phyloP scores from a whole-genome alignment of 2,888 invertebrate species.

The Aphidoletes aphidimyza region DNA sequence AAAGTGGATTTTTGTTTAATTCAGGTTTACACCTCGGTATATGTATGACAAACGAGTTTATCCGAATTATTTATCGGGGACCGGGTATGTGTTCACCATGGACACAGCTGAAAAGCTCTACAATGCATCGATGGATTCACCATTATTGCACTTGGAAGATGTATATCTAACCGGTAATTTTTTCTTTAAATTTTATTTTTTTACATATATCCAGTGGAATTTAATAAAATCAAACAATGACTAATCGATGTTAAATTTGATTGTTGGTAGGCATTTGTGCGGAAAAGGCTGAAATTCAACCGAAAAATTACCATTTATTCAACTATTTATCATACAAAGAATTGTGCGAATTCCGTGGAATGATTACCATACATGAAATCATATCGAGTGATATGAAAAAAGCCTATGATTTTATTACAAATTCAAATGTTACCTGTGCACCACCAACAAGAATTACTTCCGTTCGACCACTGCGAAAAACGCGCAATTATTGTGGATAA shows the following conservation, averaged over 20 bases:
- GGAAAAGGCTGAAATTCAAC: conserved; percentile 69
- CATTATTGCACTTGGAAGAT: conserved; percentile 81
- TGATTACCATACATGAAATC: conserved; percentile 71
- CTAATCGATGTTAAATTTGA: background rate
- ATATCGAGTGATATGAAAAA: conserved; percentile 68
- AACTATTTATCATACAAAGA: conserved; percentile 66
- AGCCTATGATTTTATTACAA: conserved; percentile 63
- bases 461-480: background rate
- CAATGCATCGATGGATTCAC: conserved; percentile 73
- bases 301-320: conserved; percentile 75
- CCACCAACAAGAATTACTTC: conserved; percentile 61
- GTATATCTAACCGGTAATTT: conserved; percentile 78
- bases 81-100: conserved; percentile 80
- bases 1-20: conserved; percentile 55
- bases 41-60: conserved; percentile 78
- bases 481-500: background rate
- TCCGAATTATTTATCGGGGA: conserved; percentile 85
- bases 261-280: conserved; percentile 71
- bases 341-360: conserved; percentile 68
- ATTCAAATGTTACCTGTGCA: conserved; percentile 63
- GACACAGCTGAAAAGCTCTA: conserved; percentile 75
- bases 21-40: conserved; percentile 82
- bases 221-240: no score
- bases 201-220: no score
- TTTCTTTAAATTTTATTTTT: background rate